Conservation (phyloP, 30 jellyfish, hydroid and myxozoan genomes). For the Aurelia coerulea region DNA sequence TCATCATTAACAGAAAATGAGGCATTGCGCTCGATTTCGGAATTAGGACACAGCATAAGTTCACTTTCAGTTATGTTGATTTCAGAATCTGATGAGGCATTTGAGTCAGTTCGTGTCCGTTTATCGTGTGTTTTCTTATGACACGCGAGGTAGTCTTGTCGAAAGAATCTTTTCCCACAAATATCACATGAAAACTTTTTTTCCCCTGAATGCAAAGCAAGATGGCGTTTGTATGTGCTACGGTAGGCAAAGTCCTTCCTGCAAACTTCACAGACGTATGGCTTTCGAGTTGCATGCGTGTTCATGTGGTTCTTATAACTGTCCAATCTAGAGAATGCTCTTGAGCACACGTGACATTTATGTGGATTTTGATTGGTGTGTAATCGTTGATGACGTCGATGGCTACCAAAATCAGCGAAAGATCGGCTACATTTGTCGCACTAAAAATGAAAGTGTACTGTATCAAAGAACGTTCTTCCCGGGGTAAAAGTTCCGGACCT, state of each 20-base stretch:
- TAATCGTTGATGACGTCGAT: conserved; percentile 70
- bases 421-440: conserved; percentile 72
- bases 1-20: conserved; percentile 64
- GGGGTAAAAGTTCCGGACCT: background rate
- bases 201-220: conserved; percentile 56
- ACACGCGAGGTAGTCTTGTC: conserved; percentile 58
- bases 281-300: conserved; percentile 63
- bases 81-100: conserved; percentile 52
- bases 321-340: conserved; percentile 72
- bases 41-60: conserved; percentile 47
- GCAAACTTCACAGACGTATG: conserved; percentile 59
- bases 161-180: conserved; percentile 61
- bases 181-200: conserved; percentile 56
- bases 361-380: conserved; percentile 74
- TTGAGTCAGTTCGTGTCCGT: conserved; percentile 33
- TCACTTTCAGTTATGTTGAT: conserved; percentile 62
- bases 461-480: background rate
- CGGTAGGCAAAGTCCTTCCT: conserved; percentile 60
- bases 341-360: conserved; percentile 62
- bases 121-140: conserved; percentile 59
- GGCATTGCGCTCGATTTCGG: conserved; percentile 64
- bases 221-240: conserved; percentile 71
- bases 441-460: conserved; percentile 2
- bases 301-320: conserved; percentile 76
- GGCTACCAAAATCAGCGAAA: conserved; percentile 76